Conservation (phyloP, 2,113 vertebrate species). For the Apodemus speciosus region DNA sequence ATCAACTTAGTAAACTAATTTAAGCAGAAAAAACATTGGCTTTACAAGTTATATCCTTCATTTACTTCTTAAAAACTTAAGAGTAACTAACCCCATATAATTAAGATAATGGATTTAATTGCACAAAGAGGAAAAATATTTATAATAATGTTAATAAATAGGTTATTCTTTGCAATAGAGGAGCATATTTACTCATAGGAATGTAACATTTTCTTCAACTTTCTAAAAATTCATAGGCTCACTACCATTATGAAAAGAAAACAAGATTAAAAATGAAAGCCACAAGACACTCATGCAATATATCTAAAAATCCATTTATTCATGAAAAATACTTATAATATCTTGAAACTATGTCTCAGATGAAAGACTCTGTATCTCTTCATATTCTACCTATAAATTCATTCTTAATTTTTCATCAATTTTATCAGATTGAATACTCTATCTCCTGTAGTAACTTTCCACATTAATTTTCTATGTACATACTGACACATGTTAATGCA, state of each 20-base stretch:
- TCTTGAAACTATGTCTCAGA: background rate
- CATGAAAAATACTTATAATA: background rate
- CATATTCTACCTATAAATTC: background rate
- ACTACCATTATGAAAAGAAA: background rate
- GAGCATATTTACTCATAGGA: background rate
- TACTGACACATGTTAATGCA: background rate
- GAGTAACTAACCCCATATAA: background rate
- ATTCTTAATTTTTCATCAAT: background rate
- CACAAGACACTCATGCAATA: background rate
- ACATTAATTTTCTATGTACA: background rate
- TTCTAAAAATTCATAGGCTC: background rate
- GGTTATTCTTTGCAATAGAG: background rate
- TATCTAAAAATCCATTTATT: background rate
- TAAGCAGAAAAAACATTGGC: conserved; percentile 21
- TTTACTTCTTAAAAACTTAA: background rate
- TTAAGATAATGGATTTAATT: background rate
- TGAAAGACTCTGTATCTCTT: background rate
- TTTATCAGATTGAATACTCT: background rate
- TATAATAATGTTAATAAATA: background rate
- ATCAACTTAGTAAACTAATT: conserved; percentile 42
- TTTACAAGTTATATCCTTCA: background rate
- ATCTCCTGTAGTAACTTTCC: background rate
- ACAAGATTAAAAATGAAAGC: background rate
- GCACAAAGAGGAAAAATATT: background rate
- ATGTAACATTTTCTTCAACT: background rate